phyloP scores from a whole-genome alignment of 1,140 invertebrate genomes.

The Dinoponera quadriceps region DNA sequence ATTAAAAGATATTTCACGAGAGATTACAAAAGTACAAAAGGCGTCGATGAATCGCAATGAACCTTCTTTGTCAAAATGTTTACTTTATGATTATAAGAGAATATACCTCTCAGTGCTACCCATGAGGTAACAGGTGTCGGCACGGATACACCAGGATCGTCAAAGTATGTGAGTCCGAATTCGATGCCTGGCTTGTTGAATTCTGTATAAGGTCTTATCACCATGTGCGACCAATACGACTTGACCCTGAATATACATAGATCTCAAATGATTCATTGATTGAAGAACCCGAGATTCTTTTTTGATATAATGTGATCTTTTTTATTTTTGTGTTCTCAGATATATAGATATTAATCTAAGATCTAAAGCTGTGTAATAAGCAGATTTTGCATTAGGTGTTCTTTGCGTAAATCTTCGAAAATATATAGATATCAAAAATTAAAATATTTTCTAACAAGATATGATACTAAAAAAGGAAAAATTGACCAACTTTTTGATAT shows the following conservation, averaged over 20 bases:
- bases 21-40: neutral
- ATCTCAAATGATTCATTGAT: slow-evolving; percentile 60
- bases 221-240: slow-evolving; percentile 95
- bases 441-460: slow-evolving; percentile 49
- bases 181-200: slow-evolving; percentile 91
- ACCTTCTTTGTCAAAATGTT: neutral
- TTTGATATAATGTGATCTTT: neutral
- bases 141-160: slow-evolving; percentile 92
- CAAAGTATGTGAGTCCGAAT: slow-evolving; percentile 94
- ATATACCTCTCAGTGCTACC: slow-evolving; percentile 86
- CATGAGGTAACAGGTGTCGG: slow-evolving; percentile 89
- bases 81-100: neutral
- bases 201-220: slow-evolving; percentile 90
- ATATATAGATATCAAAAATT: no score
- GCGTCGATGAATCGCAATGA: no score
- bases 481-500: slow-evolving; percentile 16
- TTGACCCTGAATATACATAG: slow-evolving; percentile 86
- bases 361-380: no score
- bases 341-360: no score
- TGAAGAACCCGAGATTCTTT: slow-evolving; percentile 15
- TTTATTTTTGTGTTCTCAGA: no score
- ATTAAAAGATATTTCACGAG: neutral
- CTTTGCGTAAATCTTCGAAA: slow-evolving; percentile 10
- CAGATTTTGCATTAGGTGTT: no score
- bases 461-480: slow-evolving; percentile 18